Evolutionary conservation across 1,140 invertebrate species (phyloP), one percentile per base, ranked within the genome.

Genomic region (Rhagoletis pomonella): DNA sequence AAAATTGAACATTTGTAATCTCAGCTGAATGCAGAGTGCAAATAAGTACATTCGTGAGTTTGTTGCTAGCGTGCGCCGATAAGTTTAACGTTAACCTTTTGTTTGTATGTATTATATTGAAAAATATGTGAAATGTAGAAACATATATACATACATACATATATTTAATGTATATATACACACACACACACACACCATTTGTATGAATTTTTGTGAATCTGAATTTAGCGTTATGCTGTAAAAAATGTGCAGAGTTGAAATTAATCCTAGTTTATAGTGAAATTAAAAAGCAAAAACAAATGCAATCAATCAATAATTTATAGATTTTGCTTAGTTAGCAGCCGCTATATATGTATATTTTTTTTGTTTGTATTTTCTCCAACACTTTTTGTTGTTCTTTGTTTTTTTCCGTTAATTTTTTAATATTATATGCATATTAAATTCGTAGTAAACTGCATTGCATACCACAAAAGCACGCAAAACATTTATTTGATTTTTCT

Each of bases 341-440:
- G 29, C 17, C 50, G 50, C 50, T 69, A 44, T 29, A 29, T 44
- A 77, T 50, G 39, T 17, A 73, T 12, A 44, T 73, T 44, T 14
- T n/a, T 77, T 77, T 50, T 77, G 42, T 77, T 55, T 77, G 47
- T 77, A 77, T 50, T 77, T 73, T 73, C n/a, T 73, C 29, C 69
- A 44, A 77, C 47, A 19, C 69, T 47, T n/a, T n/a, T 77, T 77
- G 39, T 77, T 77, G 69, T 77, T 50, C 29, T 55, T 55, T 10
- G 50, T 55, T 55, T 55, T 55, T 29, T 29, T 29, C 29, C n/a
- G n/a, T 62, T 62, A 14, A 14, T 62, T 62, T 62, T n/a, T 62
- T 62, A 62, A 14, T 59, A 59, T 7, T n/a, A 62, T 62, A 62
- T 62, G n/a, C 4, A 62, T 62, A 62, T 14, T 4, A 3, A 14